Conservation (phyloP, 2,113 vertebrate genomes). For the Pogonocichla stellata region DNA sequence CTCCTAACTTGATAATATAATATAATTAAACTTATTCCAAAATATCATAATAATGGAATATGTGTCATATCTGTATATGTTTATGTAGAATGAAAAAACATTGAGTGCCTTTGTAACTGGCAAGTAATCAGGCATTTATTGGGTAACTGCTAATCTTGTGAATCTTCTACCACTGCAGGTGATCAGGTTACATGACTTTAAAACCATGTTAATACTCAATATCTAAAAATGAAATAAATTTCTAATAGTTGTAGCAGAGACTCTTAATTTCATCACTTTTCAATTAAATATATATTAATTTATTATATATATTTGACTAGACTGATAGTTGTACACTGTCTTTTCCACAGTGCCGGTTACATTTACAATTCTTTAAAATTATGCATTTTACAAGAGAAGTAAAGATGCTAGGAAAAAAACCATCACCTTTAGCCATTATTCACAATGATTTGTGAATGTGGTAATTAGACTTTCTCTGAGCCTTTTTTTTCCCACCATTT, state of each 20-base stretch:
- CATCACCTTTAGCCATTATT: background rate
- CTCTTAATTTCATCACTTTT: background rate
- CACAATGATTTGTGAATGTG: background rate
- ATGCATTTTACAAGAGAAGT: background rate
- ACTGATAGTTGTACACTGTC: background rate
- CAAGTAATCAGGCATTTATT: background rate
- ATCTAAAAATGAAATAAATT: background rate
- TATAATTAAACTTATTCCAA: background rate
- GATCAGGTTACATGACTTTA: background rate
- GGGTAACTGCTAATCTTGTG: background rate
- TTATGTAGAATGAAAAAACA: background rate
- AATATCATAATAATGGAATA: background rate
- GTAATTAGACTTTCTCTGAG: background rate
- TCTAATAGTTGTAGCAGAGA: background rate
- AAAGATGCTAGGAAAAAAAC: background rate
- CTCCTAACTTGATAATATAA: background rate
- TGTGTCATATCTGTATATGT: background rate
- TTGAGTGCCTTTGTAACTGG: background rate
- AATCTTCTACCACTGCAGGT: background rate
- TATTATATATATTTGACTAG: background rate
- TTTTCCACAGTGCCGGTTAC: background rate
- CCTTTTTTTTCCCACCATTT: background rate
- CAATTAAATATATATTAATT: background rate
- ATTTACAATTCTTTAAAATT: background rate
- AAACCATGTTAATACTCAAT: background rate